These are phyloP conservation scores for Drosophila pectinifera DNA, from an alignment of 1,140 invertebrate genomes.

Conservation along the genomic window DNA sequence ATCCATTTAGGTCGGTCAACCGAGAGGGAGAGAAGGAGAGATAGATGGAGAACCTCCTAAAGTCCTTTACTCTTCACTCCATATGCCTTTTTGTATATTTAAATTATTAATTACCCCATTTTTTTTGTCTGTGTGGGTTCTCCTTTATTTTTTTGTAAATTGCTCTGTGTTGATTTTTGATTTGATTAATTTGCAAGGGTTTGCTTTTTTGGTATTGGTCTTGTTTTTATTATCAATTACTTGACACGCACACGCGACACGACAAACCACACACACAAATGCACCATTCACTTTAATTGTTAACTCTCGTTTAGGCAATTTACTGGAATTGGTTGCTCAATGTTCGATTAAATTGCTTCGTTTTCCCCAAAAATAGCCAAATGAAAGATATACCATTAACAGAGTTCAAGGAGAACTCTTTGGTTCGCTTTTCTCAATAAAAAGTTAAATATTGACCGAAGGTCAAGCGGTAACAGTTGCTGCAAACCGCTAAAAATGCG, in stretches of 20 bases:
- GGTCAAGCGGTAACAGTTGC: background rate
- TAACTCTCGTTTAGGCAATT: conserved; percentile 28
- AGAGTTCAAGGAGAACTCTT: no score
- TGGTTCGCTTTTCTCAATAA: no score
- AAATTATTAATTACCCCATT: conserved; percentile 33
- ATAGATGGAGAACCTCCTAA: background rate
- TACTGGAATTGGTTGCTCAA: conserved; percentile 24
- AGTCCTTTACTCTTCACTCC: conserved; percentile 14
- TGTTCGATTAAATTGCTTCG: background rate
- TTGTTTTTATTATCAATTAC: conserved; percentile 46
- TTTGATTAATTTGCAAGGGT: conserved; percentile 50
- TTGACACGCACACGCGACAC: conserved; percentile 27
- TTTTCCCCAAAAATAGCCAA: background rate
- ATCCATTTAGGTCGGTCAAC: conserved; percentile 94
- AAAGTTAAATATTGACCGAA: background rate
- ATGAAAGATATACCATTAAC: background rate
- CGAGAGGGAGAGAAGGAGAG: background rate
- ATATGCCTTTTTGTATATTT: conserved; percentile 17
- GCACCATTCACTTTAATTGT: conserved; percentile 27
- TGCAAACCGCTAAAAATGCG: background rate
- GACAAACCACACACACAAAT: conserved; percentile 20
- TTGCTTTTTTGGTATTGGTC: conserved; percentile 52
- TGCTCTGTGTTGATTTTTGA: conserved; percentile 34
- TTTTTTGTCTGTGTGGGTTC: conserved; percentile 24
- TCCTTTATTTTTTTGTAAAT: conserved; percentile 15